Percentiles rank a stretch among this genome's conserved stretches.
Conservation (phyloP, 1,140 invertebrate genomes). For the Stegodyphus dumicola region DNA sequence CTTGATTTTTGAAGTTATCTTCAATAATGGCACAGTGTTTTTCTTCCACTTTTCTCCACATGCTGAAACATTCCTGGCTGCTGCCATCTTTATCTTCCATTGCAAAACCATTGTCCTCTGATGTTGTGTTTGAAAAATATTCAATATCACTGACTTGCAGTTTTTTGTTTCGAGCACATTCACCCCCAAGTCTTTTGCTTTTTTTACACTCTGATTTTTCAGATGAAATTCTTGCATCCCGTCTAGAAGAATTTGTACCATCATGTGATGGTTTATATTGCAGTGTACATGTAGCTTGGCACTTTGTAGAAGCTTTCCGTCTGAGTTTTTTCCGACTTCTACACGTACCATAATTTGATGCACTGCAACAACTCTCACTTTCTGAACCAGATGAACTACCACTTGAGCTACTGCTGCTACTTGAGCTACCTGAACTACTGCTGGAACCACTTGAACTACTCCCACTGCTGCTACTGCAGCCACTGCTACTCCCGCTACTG, state of each 20-base stretch:
- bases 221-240: not conserved
- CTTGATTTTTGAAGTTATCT: slow-evolving; percentile 2
- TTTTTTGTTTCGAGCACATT: slow-evolving; percentile 50
- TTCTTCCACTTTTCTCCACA: slow-evolving; percentile 59
- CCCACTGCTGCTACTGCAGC: slow-evolving; percentile 41
- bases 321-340: slow-evolving; percentile 8
- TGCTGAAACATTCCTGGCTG: slow-evolving; percentile 38
- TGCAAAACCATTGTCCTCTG: slow-evolving; percentile 15
- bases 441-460: slow-evolving; percentile 41
- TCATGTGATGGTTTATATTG: slow-evolving; percentile 2
- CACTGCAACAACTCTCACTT: slow-evolving; percentile 45
- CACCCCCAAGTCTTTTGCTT: slow-evolving; percentile 10
- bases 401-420: slow-evolving; percentile 47
- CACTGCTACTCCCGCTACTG: slow-evolving; percentile 32
- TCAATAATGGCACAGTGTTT: slow-evolving; percentile 43
- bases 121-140: slow-evolving; percentile 37
- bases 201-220: slow-evolving; percentile 8
- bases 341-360: slow-evolving; percentile 28
- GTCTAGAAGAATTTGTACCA: slow-evolving; percentile 13
- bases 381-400: slow-evolving; percentile 43
- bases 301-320: slow-evolving; percentile 32
- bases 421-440: slow-evolving; percentile 32
- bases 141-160: slow-evolving; percentile 44
- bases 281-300: slow-evolving; percentile 4
- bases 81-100: slow-evolving; percentile 20